phyloP scores from a whole-genome alignment of 2,113 vertebrate genomes.

The Prolemur simus region DNA sequence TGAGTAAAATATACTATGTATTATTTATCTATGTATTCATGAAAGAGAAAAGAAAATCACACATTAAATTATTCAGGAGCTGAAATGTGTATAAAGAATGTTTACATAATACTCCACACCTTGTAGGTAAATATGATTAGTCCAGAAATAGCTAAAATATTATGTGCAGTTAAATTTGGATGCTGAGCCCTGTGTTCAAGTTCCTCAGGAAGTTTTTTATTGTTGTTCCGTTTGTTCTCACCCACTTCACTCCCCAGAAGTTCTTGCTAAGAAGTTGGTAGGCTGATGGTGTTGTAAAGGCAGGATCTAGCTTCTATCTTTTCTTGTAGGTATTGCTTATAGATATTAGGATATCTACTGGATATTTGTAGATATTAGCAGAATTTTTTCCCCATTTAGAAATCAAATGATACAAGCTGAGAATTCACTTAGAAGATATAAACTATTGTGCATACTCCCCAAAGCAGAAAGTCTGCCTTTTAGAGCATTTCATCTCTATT shows the following conservation, averaged over 20 bases:
- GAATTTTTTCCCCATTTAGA: background rate
- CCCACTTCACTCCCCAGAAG: background rate
- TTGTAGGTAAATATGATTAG: slow-evolving; percentile 32
- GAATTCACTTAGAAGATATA: background rate
- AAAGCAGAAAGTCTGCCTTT: background rate
- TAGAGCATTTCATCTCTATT: background rate
- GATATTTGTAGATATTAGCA: background rate
- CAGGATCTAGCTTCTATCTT: background rate
- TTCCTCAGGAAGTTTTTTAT: background rate
- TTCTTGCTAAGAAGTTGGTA: background rate
- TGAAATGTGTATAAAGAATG: slow-evolving; percentile 22
- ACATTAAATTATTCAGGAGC: slow-evolving; percentile 46
- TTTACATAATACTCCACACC: background rate
- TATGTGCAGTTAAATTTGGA: background rate
- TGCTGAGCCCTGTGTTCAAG: background rate
- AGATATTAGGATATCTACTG: background rate
- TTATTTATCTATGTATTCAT: slow-evolving; percentile 43
- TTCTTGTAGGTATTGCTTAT: background rate
- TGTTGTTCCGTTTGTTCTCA: background rate
- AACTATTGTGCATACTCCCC: background rate
- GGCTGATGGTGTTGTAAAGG: background rate
- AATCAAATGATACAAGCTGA: background rate
- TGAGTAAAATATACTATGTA: background rate
- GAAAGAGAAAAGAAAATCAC: slow-evolving; percentile 26
- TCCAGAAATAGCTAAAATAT: background rate